phyloP scores from a whole-genome alignment of 1,140 invertebrate species.

The Saccostrea cuccullata region DNA sequence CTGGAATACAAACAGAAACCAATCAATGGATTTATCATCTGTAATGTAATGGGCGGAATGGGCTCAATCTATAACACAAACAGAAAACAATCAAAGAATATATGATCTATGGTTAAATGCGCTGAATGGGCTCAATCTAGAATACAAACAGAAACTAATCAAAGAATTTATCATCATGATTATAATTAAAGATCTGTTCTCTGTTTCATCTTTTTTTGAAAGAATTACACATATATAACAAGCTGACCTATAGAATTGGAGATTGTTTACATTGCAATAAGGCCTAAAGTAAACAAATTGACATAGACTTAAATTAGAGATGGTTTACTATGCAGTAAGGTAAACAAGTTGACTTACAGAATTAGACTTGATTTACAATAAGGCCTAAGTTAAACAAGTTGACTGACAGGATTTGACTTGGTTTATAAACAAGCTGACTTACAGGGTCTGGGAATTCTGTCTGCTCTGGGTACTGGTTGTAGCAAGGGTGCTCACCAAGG shows the following conservation, averaged over 20 bases:
- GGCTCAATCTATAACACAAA: slow-evolving; percentile 68
- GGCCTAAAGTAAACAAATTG: background rate
- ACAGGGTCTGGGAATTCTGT: slow-evolving; percentile 95
- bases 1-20: no score
- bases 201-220: no score
- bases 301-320: slow-evolving; percentile 83
- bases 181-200: no score
- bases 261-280: background rate
- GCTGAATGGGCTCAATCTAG: no score
- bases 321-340: background rate
- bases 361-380: background rate
- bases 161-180: no score
- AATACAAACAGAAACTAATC: no score
- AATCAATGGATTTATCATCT: slow-evolving; percentile 79
- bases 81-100: no score
- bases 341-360: background rate
- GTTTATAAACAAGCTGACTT: no score
- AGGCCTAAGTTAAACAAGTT: background rate
- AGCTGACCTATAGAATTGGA: no score
- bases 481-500: slow-evolving; percentile 74
- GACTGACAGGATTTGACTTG: no score
- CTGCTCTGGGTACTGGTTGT: slow-evolving; percentile 81
- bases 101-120: no score
- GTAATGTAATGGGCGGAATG: slow-evolving; percentile 86
- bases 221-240: no score